phyloP scores from a whole-genome alignment of 1,140 invertebrate genomes.

The Mercenaria mercenaria region DNA sequence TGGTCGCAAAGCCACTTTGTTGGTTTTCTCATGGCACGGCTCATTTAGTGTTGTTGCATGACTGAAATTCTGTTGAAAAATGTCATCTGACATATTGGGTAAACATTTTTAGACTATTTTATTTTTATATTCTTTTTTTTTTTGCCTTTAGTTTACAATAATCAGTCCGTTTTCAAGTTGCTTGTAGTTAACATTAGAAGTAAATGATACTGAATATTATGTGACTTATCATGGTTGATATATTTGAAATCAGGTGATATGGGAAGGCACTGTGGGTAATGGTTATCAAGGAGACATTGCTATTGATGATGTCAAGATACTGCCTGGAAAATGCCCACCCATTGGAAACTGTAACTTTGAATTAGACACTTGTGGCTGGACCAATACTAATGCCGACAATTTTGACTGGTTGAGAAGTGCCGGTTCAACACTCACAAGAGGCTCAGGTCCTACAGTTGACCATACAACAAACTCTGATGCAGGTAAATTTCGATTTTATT shows the following conservation, averaged over 20 bases:
- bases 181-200: too few species aligned
- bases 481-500: conserved; percentile 63
- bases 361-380: conserved; percentile 81
- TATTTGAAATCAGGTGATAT: conserved; percentile 81
- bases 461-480: conserved; percentile 81
- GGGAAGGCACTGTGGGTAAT: conserved; percentile 78
- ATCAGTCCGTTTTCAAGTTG: too few species aligned
- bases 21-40: too few species aligned
- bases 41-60: too few species aligned
- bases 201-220: too few species aligned
- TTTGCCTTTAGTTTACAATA: too few species aligned
- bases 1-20: too few species aligned
- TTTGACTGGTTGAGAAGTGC: conserved; percentile 83
- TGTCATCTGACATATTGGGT: too few species aligned
- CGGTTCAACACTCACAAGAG: conserved; percentile 75
- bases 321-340: conserved; percentile 73
- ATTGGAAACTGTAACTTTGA: conserved; percentile 84
- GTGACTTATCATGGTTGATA: too few species aligned
- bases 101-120: too few species aligned
- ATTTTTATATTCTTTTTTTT: too few species aligned
- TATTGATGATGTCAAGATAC: conserved; percentile 82
- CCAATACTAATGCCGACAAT: conserved; percentile 73
- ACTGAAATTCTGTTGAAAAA: too few species aligned
- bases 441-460: conserved; percentile 81
- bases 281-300: conserved; percentile 83